Base-by-base conservation (phyloP, 2,797 vertebrate genomes). In the Petrocephalus schoutedeni region DNA sequence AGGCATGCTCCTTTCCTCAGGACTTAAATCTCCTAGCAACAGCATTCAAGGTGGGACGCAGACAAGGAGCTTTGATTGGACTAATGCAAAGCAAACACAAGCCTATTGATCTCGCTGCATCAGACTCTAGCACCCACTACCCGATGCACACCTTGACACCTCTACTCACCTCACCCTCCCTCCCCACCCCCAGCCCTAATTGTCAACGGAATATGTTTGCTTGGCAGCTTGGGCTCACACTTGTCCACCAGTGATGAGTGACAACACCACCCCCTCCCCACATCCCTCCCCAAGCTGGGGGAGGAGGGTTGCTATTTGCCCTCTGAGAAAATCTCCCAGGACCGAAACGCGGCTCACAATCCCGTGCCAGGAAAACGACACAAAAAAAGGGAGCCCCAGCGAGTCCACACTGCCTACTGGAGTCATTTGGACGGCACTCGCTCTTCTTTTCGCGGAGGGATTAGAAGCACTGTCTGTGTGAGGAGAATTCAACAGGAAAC, bases 361-460 rank as follows among this genome's bases (percentile, higher is more conserved):
- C 28, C 71, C 16, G 56, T 89, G 88, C 56, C 88, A 89, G 85
- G 51, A 88, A 64, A 88, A 64, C 87, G 21, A 49, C 87, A 87
- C 56, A 87, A 49, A 87, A 59, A 58, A 45, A 87, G 4, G 23
- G 23, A 53, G 41, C 54, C 74, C 8, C 71, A 23, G 85, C 1
- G 85, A 87, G 16, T 54, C 67, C 21, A 32, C 14, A 32, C 28
- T 82, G 88, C 45, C 67, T 89, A 71, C 54, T 45, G 64, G 71
- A 80, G 61, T 86, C 56, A 87, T 89, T 89, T 86, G 88, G 88
- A 87, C 71, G 21, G 54, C 74, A 71, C 56, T 28, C 85, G 10
- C 19, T 28, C 54, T 64, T 64, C 88, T 84, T 49, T 45, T 85
- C 51, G 71, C 67, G 23, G 85, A 80, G 28, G 23, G 54, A 82